Conservation (phyloP, 2,113 vertebrate genomes). For the Silurus meridionalis region DNA sequence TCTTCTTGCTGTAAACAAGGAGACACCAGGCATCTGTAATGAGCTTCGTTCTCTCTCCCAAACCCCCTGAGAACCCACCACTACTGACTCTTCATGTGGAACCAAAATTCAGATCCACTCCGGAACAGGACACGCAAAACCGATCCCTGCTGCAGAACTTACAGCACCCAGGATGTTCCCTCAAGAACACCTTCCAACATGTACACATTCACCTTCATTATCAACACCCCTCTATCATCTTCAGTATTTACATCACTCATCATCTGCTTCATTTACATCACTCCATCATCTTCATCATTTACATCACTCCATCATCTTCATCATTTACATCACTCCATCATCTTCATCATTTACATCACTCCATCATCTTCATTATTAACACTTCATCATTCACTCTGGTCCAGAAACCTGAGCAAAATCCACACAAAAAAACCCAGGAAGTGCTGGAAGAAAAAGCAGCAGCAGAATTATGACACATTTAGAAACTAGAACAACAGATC, state of each 20-base stretch:
- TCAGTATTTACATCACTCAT: no score
- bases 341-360: no score
- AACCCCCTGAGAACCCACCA: neutral
- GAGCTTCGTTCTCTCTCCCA: constrained; percentile 14
- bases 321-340: no score
- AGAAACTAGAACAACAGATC: neutral
- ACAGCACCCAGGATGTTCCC: neutral
- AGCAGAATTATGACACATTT: neutral
- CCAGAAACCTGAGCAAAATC: neutral
- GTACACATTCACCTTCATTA: neutral
- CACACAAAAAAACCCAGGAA: neutral
- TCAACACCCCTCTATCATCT: neutral
- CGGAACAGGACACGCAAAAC: neutral
- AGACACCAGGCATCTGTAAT: constrained; percentile 22
- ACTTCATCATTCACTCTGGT: neutral
- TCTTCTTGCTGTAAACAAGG: constrained; percentile 41
- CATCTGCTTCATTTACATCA: no score
- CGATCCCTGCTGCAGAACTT: no score
- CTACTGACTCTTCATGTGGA: neutral
- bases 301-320: no score
- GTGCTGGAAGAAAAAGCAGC: neutral
- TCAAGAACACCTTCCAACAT: neutral
- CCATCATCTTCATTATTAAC: no score
- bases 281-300: no score
- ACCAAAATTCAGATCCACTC: neutral